Evolutionary conservation across 1,140 invertebrate species (phyloP), one percentile per base, ranked within the genome.

Genomic region (Scaptodrosophila lebanonensis): DNA sequence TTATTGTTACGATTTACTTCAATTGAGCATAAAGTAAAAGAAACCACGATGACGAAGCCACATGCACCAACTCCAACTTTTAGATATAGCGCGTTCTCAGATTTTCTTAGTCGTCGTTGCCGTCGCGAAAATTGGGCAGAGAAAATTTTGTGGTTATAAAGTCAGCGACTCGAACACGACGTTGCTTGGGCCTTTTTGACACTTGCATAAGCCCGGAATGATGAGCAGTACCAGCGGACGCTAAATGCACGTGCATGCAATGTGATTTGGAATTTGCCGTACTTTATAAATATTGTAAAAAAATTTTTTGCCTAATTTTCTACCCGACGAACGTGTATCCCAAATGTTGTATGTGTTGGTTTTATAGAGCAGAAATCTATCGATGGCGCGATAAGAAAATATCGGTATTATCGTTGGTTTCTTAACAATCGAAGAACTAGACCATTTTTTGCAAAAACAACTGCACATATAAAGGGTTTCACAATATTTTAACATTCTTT

Each of bases 131-230:
- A 67, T 63, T 63, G 48, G 56, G 47, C 44, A 72, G 48, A 73
- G 75, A 82, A 73, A 82, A 79, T 54, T 67, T 63, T 79, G 75
- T 79, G 73, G 73, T 79, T 79, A 77, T 77, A 64, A 63, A 79
- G 73, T 72, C 54, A 48, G 42, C 53, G 20, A 51, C 17, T 51
- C 54, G 58, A 33, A 57, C 22, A 25, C 22, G 8, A 25, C 22
- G 3, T 25, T 25, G 36, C 27, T 33, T 49, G 53, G 60, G 27
- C 22, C 22, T 8, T 25, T 25, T 25, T 25, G 22, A 3, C 8
- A 8, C 22, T 25, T 25, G 3, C 8, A n/a, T 45, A 17, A 2
- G 43, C 29, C 56, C 64, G 73, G 73, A 77, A 77, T 77, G 73
- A 58, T 65, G 61, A 68, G 59, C 73, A 65, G 56, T 45, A 45